Conservation (phyloP, 2,113 vertebrate species). For the Brienomyrus brachyistius region DNA sequence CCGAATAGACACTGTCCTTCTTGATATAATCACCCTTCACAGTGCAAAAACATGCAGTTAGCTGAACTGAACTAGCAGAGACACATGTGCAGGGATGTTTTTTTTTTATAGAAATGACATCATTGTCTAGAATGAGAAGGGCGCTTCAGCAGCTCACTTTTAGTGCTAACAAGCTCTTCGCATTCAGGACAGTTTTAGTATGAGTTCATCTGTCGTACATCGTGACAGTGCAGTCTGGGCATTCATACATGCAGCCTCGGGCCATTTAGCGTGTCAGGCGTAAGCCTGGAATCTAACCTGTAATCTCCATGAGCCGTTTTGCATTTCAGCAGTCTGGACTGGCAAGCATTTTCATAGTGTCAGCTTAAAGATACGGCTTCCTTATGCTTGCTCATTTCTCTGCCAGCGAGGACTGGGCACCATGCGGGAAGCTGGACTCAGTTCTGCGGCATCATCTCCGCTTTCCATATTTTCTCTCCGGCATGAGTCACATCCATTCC, state of each 20-base stretch:
- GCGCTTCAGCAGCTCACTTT: not conserved
- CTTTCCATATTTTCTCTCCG: not conserved
- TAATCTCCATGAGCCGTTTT: not conserved
- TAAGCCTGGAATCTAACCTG: not conserved
- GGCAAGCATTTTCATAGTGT: not conserved
- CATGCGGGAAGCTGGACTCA: not conserved
- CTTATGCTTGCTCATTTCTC: not conserved
- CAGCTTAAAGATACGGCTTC: constrained; percentile 3
- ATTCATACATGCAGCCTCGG: not conserved
- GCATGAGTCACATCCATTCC: not conserved
- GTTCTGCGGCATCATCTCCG: not conserved
- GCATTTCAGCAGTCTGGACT: not conserved
- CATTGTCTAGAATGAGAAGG: not conserved
- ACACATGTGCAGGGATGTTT: not conserved
- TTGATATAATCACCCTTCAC: not conserved
- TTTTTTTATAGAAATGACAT: not conserved
- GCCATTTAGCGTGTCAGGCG: not conserved
- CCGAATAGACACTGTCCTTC: not conserved
- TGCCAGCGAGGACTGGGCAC: not conserved
- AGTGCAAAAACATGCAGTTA: not conserved
- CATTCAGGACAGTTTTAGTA: not conserved
- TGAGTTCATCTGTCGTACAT: not conserved
- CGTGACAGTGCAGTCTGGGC: not conserved
- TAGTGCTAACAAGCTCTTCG: not conserved
- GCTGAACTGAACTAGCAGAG: not conserved